Evolutionary conservation across 1,140 invertebrate species (phyloP).

Genomic region (Apocrypta bakeri): DNA sequence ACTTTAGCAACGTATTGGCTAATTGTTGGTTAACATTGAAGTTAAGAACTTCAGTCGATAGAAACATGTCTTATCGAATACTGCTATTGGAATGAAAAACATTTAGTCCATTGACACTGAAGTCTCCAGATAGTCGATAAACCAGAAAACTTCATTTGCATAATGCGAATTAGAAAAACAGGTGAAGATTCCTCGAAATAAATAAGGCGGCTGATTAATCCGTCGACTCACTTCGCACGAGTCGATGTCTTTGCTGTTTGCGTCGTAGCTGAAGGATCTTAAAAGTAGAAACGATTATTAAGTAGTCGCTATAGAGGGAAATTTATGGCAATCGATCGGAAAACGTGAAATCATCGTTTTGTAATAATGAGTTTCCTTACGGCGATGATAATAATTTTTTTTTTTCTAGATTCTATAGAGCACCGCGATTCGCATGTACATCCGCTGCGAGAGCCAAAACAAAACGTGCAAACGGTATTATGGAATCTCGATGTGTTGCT

Average conservation of each 20-base stretch:
- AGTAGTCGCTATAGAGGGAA: background rate
- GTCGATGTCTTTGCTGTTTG: background rate
- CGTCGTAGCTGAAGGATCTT: constrained; percentile 10
- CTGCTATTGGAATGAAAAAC: too few relatives aligned
- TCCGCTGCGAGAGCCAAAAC: too few relatives aligned
- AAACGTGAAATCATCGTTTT: constrained; percentile 18
- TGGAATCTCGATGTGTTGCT: background rate
- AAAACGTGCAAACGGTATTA: background rate
- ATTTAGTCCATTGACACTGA: too few relatives aligned
- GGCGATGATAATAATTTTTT: constrained; percentile 45
- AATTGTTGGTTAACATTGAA: too few relatives aligned
- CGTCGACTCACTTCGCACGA: background rate
- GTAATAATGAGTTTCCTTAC: constrained; percentile 29
- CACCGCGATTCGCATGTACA: background rate
- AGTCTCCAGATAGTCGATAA: too few relatives aligned
- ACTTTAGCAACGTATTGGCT: too few relatives aligned
- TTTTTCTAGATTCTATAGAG: constrained; percentile 25
- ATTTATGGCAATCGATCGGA: constrained; percentile 18
- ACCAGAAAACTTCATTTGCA: too few relatives aligned
- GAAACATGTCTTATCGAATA: too few relatives aligned
- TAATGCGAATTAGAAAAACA: too few relatives aligned
- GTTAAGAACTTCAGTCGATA: too few relatives aligned
- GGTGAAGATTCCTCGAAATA: too few relatives aligned
- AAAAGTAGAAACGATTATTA: constrained; percentile 13
- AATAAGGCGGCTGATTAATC: background rate